Evolutionary conservation across 2,888 invertebrate genomes (phyloP).

Genomic region (Trichopria drosophilae): DNA sequence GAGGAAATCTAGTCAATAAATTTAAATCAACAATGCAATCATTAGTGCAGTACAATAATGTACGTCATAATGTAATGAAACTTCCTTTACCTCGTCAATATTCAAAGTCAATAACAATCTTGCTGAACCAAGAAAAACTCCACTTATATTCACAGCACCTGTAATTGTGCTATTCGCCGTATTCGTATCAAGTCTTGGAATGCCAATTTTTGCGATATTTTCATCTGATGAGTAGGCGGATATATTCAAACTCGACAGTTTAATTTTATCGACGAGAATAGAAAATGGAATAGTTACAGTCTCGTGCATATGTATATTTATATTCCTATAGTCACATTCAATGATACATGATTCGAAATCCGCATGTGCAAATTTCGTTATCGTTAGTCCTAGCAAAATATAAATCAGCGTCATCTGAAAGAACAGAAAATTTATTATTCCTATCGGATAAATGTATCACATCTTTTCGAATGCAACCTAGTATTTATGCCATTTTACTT

Average conservation of each 20-base stretch:
- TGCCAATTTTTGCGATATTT: conserved; percentile 37
- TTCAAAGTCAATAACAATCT: conserved; percentile 37
- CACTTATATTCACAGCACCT: conserved; percentile 57
- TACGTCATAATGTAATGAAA: not conserved
- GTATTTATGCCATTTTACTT: no score
- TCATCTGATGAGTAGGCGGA: conserved; percentile 34
- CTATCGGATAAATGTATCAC: no score
- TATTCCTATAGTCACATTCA: conserved; percentile 42
- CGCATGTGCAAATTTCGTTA: conserved; percentile 35
- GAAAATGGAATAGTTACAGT: conserved; percentile 57
- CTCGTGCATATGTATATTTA: conserved; percentile 61
- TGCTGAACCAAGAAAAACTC: conserved; percentile 62
- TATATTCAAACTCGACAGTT: conserved; percentile 30
- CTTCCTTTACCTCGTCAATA: conserved; percentile 34
- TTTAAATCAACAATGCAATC: no score
- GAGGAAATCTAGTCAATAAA: no score
- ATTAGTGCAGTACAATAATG: no score
- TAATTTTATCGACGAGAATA: conserved; percentile 47
- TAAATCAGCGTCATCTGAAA: no score
- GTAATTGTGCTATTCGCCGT: conserved; percentile 38
- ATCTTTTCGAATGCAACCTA: no score
- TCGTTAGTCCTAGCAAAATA: no score
- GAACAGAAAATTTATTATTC: no score
- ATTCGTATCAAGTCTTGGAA: conserved; percentile 20
- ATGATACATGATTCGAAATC: conserved; percentile 43